Base-by-base conservation (phyloP, 30 jellyfish, hydroid and myxozoan genomes). In the Aurelia coerulea region DNA sequence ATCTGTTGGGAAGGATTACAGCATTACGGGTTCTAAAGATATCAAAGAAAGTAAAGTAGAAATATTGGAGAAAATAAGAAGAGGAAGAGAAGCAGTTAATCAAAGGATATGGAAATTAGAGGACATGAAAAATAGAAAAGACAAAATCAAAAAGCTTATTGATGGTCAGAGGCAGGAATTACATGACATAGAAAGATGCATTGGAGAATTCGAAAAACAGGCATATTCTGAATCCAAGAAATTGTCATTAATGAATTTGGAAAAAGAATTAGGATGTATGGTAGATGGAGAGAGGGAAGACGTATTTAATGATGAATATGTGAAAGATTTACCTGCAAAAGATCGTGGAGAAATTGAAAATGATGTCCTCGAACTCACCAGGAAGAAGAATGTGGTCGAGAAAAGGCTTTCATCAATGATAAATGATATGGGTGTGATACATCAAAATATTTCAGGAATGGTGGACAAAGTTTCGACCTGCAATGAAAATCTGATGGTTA, bases 391-490 rank as follows among this genome's bases (percentile, higher is more conserved):
- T 19, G 52, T 58, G 18, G 10, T n/a, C 1, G 35, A 60, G 34
- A 42, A 77, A 64, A 35, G 74, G n/a, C 41, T 62, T 58, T 29
- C 66, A 15, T 35, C 65, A n/a, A 31, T 34, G 10, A 17, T 18
- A 12, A 1, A n/a, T 10, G 52, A 33, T 33, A 29, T 76, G 29
- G 67, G 33, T 0, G 29, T 2, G 16, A 33, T 10, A 5, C 16
- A 54, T 31, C 23, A 9, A 1, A 54, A 23, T 16, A 23, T 77
- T 15, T 34, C 19, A 62, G 51, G 46, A 4, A 62, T 10, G 17
- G 59, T 77, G n/a, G 78, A 77, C 39, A 68, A 46, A 46, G 56
- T 46, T 46, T 46, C 56, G 56, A 46, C 56, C 13, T 46, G 56
- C 16, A 46, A 46, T 46, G 56, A 46, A 7, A 46, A 46, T 7